These are phyloP conservation scores for Eremobia ochroleuca DNA, from an alignment of 2,888 invertebrate genomes.

Conservation along the genomic window DNA sequence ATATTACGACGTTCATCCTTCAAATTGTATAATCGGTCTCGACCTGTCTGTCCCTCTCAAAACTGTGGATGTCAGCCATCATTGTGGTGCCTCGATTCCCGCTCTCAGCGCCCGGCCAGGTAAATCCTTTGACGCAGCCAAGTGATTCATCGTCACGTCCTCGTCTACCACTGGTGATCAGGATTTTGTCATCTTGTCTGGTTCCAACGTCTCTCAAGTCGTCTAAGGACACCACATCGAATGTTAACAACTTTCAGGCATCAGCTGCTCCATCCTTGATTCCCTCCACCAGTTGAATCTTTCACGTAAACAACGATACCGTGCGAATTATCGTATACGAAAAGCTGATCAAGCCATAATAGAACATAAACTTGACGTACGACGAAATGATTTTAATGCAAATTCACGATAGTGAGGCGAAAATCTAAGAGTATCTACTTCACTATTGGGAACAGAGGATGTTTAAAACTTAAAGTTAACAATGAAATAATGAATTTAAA, in stretches of 20 bases:
- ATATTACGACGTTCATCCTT: constrained; percentile 28
- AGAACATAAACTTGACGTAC: constrained; percentile 68
- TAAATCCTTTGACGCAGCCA: constrained; percentile 29
- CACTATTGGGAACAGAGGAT: constrained; percentile 69
- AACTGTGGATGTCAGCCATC: constrained; percentile 39
- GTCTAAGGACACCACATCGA: constrained; percentile 10
- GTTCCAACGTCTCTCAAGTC: constrained; percentile 17
- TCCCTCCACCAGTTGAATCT: constrained; percentile 15
- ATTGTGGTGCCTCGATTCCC: constrained; percentile 27
- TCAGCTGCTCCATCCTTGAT: constrained; percentile 1
- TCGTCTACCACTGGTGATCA: constrained; percentile 30
- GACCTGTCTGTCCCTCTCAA: constrained; percentile 1
- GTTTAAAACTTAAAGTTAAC: constrained; percentile 73
- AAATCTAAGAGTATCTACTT: constrained; percentile 32
- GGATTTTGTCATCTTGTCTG: constrained; percentile 32
- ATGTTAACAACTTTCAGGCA: constrained; percentile 8
- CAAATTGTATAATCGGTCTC: constrained; percentile 10
- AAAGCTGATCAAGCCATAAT: constrained; percentile 73
- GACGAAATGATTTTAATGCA: constrained; percentile 58
- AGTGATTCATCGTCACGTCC: constrained; percentile 26
- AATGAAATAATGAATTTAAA: constrained; percentile 80
- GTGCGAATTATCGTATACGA: constrained; percentile 79
- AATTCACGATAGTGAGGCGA: constrained; percentile 55
- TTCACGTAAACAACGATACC: constrained; percentile 81
- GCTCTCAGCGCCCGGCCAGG: constrained; percentile 33